Evolutionary conservation across 2,113 vertebrate genomes (phyloP), one percentile per base, ranked within the genome.

Genomic region (Dipodomys spectabilis): DNA sequence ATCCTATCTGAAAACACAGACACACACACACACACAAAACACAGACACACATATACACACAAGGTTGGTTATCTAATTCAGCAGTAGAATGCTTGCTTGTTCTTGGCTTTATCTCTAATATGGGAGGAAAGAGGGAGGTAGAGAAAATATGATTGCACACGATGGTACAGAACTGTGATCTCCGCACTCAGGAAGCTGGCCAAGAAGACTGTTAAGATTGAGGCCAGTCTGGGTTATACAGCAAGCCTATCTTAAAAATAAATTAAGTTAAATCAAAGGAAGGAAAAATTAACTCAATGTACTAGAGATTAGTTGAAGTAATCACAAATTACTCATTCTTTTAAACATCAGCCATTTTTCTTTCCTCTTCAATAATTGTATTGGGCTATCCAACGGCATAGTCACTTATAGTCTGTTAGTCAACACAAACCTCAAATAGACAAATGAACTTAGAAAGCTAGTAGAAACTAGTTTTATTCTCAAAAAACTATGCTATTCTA

Each of bases 361-460:
- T 45, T 74, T 94, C 39, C 32, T 92, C 32, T 75, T 94, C 32
- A 81, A 78, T 74, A 74, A 20, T 3, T 64, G 6, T n/a, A 79
- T 2, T 44, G 4, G 2, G 49, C 62, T 69, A 73, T 35, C 8
- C 68, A 65, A 67, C 3, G 82, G 57, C 44, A 30, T n/a, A 72
- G 92, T 57, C 60, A 82, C 32, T 71, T 77, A 57, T 6, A 18
- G 12, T 85, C 45, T 94, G n/a, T 45, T 27, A n/a, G 35, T 73
- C n/a, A 83, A n/a, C 45, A 81, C 16, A 91, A 64, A 69, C 18
- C 27, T 6, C 44, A 92, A 79, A 87, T 1, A 53, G 16, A 79
- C 20, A 73, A 2, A 49, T 18, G 79, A 71, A 91, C 7, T n/a
- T 86, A 35, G 23, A 88, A 85, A 75, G 35, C 53, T 92, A 69